These are phyloP conservation scores for Campaea margaritaria DNA, from an alignment of 2,888 invertebrate genomes.

Conservation along the genomic window DNA sequence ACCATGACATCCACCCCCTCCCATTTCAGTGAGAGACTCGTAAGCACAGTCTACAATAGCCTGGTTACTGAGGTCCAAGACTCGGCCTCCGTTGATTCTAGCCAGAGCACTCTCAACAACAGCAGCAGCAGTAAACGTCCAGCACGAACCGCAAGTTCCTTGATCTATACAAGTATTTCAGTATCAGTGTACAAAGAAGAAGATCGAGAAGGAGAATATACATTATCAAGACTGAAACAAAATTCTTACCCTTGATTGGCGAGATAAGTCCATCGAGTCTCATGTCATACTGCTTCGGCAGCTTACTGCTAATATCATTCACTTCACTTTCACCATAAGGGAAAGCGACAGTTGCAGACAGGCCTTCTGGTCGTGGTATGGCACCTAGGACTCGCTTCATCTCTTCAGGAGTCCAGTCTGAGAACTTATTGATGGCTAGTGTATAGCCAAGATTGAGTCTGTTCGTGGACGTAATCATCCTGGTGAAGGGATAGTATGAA, in stretches of 20 bases:
- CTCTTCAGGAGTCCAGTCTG: constrained; percentile 64
- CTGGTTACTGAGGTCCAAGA: constrained; percentile 66
- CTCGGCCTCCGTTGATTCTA: constrained; percentile 58
- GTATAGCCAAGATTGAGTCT: constrained; percentile 59
- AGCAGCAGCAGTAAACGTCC: constrained; percentile 65
- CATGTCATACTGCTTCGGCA: constrained; percentile 62
- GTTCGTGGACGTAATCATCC: constrained; percentile 57
- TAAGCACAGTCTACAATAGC: constrained; percentile 71
- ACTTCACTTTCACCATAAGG: constrained; percentile 56
- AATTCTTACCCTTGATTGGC: constrained; percentile 58
- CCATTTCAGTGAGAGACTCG: constrained; percentile 75
- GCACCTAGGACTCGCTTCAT: constrained; percentile 53
- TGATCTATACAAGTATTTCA: not conserved
- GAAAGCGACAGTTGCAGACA: constrained; percentile 57
- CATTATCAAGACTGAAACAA: too few species aligned
- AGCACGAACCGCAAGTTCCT: constrained; percentile 61
- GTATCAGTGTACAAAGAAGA: too few species aligned
- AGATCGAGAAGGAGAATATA: too few species aligned
- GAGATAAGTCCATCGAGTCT: constrained; percentile 61
- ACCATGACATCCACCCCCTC: constrained; percentile 95
- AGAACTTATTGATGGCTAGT: constrained; percentile 63
- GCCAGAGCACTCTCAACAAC: constrained; percentile 69
- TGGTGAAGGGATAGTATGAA: constrained; percentile 30
- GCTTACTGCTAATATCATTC: constrained; percentile 36
- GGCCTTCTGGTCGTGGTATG: constrained; percentile 48